A percentile compares a stretch with the other conserved stretches of the same genome.
Conservation (phyloP, 2,797 vertebrate species). For the Semotilus atromaculatus region DNA sequence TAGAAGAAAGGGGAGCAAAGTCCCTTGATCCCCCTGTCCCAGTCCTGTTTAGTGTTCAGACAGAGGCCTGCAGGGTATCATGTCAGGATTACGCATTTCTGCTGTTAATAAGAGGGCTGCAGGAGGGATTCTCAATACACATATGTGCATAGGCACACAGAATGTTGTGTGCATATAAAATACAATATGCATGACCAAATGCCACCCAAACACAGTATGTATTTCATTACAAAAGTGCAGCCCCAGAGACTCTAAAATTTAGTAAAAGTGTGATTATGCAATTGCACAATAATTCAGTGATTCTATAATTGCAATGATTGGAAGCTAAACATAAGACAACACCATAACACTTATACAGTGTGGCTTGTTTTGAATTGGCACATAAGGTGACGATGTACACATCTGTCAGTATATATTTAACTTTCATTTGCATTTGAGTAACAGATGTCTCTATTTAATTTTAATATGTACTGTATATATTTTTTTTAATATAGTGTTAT, state of each 20-base stretch:
- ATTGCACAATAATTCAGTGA: neutral
- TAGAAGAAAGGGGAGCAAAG: constrained; percentile 18
- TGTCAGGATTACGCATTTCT: constrained; percentile 29
- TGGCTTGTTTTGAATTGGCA: neutral
- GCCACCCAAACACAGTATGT: neutral
- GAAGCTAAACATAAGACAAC: no score
- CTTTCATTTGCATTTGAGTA: neutral
- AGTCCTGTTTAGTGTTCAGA: constrained; percentile 46
- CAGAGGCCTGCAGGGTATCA: constrained; percentile 43
- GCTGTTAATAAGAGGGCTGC: constrained; percentile 34
- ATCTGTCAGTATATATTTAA: neutral
- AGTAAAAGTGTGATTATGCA: neutral
- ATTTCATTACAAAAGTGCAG: neutral
- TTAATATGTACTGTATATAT: neutral
- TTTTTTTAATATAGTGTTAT: neutral
- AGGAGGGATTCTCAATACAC: constrained; percentile 39
- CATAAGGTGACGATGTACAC: neutral
- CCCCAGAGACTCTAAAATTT: neutral
- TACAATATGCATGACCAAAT: constrained; percentile 25
- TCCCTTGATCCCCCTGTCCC: constrained; percentile 36
- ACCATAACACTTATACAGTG: neutral
- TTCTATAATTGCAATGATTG: neutral
- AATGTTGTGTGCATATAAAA: neutral
- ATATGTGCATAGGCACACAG: constrained; percentile 11
- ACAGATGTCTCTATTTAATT: neutral